phyloP scores from a whole-genome alignment of 1,140 invertebrate genomes.

The Tetramorium parvispinum region DNA sequence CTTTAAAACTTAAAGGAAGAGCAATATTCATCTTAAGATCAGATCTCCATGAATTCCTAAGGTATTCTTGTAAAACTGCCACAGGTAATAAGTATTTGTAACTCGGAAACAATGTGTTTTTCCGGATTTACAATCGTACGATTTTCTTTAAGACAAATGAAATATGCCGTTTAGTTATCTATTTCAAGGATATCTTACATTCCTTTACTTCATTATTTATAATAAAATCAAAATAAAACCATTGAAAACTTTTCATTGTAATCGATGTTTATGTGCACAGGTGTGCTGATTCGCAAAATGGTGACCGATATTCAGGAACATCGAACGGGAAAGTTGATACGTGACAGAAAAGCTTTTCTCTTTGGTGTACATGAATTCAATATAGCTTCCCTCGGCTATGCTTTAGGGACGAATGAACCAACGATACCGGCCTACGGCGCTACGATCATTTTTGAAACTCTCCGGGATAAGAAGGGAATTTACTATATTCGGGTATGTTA shows the following conservation, averaged over 20 bases:
- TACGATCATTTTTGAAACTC: slow-evolving; percentile 80
- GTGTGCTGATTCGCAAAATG: slow-evolving; percentile 77
- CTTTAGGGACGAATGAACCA: slow-evolving; percentile 78
- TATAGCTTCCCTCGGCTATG: slow-evolving; percentile 73
- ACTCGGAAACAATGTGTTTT: slow-evolving; percentile 5
- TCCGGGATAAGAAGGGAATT: slow-evolving; percentile 72
- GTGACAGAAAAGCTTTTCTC: slow-evolving; percentile 79
- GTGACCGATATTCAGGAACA: slow-evolving; percentile 77
- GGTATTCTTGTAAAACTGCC: not conserved
- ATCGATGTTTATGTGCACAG: slow-evolving; percentile 58
- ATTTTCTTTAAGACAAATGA: not conserved
- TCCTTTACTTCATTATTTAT: not conserved
- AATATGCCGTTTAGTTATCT: not conserved
- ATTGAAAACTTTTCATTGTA: slow-evolving; percentile 3
- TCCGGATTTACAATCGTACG: not conserved
- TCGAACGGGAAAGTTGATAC: slow-evolving; percentile 68
- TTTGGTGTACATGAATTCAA: slow-evolving; percentile 81
- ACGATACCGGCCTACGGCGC: slow-evolving; percentile 80
- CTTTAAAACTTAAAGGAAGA: slow-evolving; percentile 21
- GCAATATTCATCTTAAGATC: slow-evolving; percentile 9
- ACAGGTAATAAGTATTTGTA: not conserved
- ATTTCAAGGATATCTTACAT: not conserved
- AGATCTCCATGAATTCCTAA: slow-evolving; percentile 4
- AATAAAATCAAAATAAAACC: not conserved
- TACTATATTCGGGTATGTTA: slow-evolving; percentile 78